Base-by-base conservation (phyloP, 2,888 invertebrate species). In the Bhutanitis thaidina region DNA sequence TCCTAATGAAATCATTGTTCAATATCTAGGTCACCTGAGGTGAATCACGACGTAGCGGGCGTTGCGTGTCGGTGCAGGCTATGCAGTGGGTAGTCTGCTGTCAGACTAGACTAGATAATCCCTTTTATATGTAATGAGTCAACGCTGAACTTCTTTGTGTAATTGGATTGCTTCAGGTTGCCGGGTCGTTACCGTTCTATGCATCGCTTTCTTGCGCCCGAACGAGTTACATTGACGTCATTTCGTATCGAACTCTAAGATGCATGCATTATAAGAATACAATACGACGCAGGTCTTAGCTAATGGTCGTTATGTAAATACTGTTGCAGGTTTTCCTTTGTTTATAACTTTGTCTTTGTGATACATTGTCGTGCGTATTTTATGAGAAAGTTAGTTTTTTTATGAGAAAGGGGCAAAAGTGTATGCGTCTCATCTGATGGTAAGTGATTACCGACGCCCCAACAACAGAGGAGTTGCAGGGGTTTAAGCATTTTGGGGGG, bases 101-200 rank as follows among this genome's bases (percentile, higher is more conserved):
- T 30, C 37, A 15, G 34, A 40, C 50, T 44, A 43, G 37, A 47
- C 45, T 40, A 52, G 67, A 67, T 79, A 74, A 72, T 74, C 71
- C 66, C 59, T 65, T 65, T 67, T 63, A 62, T 69, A 53, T 64
- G 65, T 62, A 58, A 66, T 65, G 71, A 56, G 49, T 77, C 70
- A 71, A 64, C 69, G 63, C 53, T 58, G 59, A 62, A 16, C 60
- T 65, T 65, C 57, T 73, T 76, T 69, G 67, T 69, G 64, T 80
- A 77, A 81, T 80, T 74, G 74, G 74, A 80, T 80, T 71, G 65
- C 64, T 64, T 69, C 69, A 66, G 72, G 72, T 71, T 73, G 64
- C 64, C 68, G 65, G 73, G 73, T 72, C 74, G 63, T 67, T 74
- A 71, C 67, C 69, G 70, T 60, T 58, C 20, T 47, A 34, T 36